These are phyloP conservation scores for Brachionus rubens DNA, from an alignment of 1,140 invertebrate species.

Conservation along the genomic window DNA sequence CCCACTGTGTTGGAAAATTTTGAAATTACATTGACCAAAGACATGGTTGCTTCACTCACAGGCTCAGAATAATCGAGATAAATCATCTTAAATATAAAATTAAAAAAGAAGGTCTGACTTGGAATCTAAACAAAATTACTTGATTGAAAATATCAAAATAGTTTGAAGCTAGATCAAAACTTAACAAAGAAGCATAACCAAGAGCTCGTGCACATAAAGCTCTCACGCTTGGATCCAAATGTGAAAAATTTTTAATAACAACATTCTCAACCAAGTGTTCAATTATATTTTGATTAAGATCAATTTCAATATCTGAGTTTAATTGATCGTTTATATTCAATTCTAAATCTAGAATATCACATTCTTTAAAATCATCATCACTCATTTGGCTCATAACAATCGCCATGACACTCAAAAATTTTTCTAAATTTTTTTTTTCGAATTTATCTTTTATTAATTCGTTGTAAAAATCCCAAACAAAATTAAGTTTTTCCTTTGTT, in stretches of 20 bases:
- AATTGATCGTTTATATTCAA: conserved; percentile 13
- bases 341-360: background rate
- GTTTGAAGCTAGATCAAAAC: background rate
- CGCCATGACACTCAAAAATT: background rate
- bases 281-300: conserved; percentile 37
- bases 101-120: too few species aligned
- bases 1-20: background rate
- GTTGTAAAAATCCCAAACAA: conserved; percentile 3
- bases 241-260: background rate
- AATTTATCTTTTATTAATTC: background rate
- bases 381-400: background rate
- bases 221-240: background rate
- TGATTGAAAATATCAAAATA: conserved; percentile 20
- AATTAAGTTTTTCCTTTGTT: background rate
- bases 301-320: background rate
- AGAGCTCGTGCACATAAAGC: background rate
- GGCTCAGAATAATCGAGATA: conserved; percentile 20
- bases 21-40: background rate
- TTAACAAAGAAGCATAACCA: background rate
- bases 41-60: conserved; percentile 11
- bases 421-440: conserved; percentile 1
- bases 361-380: background rate
- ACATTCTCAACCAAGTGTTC: conserved; percentile 4
- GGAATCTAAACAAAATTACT: background rate
- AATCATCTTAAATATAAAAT: conserved; percentile 16